A percentile compares a stretch with the other conserved stretches of the same genome.
phyloP scores from a whole-genome alignment of 2,797 vertebrate genomes.

The Falco rusticolus region DNA sequence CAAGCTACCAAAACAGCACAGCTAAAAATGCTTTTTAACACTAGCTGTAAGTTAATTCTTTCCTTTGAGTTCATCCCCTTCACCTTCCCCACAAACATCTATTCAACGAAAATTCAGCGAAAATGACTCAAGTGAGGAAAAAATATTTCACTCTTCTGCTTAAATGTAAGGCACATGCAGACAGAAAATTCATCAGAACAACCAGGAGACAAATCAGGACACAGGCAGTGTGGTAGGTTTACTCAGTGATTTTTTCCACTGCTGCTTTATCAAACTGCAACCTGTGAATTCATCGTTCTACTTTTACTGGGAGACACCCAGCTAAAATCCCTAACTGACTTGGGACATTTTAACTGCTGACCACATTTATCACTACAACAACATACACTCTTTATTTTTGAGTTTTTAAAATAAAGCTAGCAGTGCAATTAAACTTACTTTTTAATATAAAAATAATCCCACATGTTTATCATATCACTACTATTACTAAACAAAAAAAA shows the following conservation, averaged over 20 bases:
- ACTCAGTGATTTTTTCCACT: not conserved
- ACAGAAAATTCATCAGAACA: not conserved
- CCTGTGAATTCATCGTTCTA: not conserved
- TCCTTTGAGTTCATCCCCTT: not conserved
- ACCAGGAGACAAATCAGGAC: not conserved
- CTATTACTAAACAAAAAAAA: not conserved
- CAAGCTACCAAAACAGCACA: not conserved
- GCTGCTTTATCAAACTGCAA: not conserved
- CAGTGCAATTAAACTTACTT: not conserved
- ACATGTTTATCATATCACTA: not conserved
- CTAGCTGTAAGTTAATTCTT: not conserved
- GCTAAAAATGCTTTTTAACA: not conserved
- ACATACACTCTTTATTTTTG: not conserved
- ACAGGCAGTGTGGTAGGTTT: not conserved
- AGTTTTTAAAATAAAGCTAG: not conserved
- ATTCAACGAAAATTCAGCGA: not conserved
- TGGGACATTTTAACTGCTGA: not conserved
- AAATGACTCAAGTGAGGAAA: not conserved
- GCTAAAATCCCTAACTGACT: not conserved
- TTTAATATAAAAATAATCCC: not conserved
- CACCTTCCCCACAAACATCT: not conserved
- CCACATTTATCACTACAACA: not conserved
- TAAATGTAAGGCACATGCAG: not conserved
- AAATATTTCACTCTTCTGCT: not conserved
- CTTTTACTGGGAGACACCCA: not conserved